Percentiles rank a stretch among this genome's conserved stretches.
Conservation (phyloP, 2,113 vertebrate species). For the Alligator mississippiensis region DNA sequence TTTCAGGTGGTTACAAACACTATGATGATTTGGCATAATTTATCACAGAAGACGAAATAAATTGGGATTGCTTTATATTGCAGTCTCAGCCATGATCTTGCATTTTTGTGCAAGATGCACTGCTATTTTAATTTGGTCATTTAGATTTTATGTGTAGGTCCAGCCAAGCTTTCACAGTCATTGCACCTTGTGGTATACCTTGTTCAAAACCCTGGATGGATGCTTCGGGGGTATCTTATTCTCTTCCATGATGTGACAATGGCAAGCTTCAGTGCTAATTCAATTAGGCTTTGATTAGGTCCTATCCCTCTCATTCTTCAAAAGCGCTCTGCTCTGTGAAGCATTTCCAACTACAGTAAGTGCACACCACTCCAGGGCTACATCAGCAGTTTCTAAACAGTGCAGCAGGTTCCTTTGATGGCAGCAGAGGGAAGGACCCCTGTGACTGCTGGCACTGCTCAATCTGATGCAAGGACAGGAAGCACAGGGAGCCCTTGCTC, state of each 20-base stretch:
- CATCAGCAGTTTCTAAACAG: background rate
- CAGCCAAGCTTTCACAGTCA: too few relatives aligned
- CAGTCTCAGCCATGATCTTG: too few relatives aligned
- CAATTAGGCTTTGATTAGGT: background rate
- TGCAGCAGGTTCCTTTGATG: background rate
- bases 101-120: too few relatives aligned
- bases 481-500: background rate
- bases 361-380: background rate
- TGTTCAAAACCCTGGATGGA: background rate
- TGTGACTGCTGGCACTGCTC: background rate
- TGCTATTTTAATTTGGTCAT: too few relatives aligned
- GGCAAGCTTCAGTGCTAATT: background rate
- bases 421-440: background rate
- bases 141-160: too few relatives aligned
- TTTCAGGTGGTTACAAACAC: too few relatives aligned
- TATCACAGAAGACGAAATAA: too few relatives aligned
- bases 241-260: background rate
- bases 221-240: background rate
- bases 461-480: background rate
- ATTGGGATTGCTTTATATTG: too few relatives aligned
- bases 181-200: background rate
- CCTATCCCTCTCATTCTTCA: background rate
- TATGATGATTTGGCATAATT: too few relatives aligned
- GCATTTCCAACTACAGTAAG: background rate
- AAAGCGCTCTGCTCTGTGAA: background rate